Conservation (phyloP, 2,113 vertebrate species). For the Dermatemys mawii region DNA sequence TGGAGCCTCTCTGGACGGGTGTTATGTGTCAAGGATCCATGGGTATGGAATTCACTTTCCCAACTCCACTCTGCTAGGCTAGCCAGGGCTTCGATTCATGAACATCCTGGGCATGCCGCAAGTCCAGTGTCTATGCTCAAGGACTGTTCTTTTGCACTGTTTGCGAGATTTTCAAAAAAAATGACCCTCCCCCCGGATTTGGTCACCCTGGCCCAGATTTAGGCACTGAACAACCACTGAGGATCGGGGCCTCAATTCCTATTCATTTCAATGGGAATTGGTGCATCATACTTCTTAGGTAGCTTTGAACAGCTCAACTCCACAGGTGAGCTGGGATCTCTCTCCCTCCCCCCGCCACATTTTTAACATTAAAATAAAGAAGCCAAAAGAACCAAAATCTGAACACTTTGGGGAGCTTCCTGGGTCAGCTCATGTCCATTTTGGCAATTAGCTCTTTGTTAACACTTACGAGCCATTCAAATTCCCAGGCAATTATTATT, state of each 20-base stretch:
- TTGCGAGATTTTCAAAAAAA: conserved; percentile 17
- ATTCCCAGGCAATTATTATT: fast-evolving
- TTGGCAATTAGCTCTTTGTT: conserved; percentile 1
- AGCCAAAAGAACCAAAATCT: neutral
- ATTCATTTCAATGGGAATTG: conserved; percentile 3
- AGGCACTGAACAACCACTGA: neutral
- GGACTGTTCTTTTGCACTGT: neutral
- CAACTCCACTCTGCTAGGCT: neutral
- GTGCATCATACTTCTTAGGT: conserved; percentile 26
- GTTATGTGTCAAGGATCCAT: neutral
- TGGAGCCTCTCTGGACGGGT: neutral
- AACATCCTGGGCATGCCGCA: neutral
- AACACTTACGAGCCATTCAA: neutral
- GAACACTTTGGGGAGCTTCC: neutral
- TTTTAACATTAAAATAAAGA: neutral
- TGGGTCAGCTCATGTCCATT: neutral
- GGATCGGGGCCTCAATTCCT: neutral
- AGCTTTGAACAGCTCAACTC: conserved; percentile 46
- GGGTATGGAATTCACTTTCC: neutral
- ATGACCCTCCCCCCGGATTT: neutral
- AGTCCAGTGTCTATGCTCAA: neutral
- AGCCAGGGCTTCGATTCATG: neutral
- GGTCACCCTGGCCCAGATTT: neutral
- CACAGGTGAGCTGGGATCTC: neutral
- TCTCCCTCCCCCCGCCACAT: neutral